Evolutionary conservation across 2,797 vertebrate species (phyloP), one percentile per base, ranked within the genome.

Genomic region (Schizothorax lantsangensis): DNA sequence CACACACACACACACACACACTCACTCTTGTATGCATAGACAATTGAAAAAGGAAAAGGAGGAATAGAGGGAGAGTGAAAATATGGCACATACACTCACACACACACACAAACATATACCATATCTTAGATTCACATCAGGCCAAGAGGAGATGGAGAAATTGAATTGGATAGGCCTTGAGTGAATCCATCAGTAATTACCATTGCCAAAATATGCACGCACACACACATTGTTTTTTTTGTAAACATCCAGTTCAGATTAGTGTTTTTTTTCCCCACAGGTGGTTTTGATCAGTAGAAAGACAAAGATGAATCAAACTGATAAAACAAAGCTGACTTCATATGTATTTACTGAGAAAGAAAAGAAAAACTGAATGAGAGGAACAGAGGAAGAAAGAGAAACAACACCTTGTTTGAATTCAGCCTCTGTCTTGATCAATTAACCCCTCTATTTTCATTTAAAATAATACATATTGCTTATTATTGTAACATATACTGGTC

Each of bases 241-340:
- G 59, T 82, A 82, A 86, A 86, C 62, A 87, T 86, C 71, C 43
- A 82, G 79, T 86, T 83, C n/a, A 57, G 45, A 72, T n/a, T 73
- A 49, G 81, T 33, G 14, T 62, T 79, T 64, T 66, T 73, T 68
- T 40, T 4, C 9, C 15, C 4, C 33, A 66, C 84, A 85, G 75
- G 87, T 88, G 83, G 87, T 74, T 82, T 78, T 79, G 84, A 85
- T 88, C 87, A 84, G 83, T 87, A 74, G 36, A 69, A 49, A 68
- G 69, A 57, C 52, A 77, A 77, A 85, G 64, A 85, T 80, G 57
- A 54, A 69, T 59, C 62, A 62, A 81, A 82, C 26, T 5, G 62
- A 69, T 81, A 30, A 81, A 81, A 30, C 30, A 66, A 49, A 49
- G 30, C 43, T 21, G 4, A 21, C 62, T 81, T 43, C 49, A 26